Percentiles rank a stretch among this genome's conserved stretches.
Conservation (phyloP, 2,113 vertebrate genomes). For the Oncorhynchus tshawytscha region DNA sequence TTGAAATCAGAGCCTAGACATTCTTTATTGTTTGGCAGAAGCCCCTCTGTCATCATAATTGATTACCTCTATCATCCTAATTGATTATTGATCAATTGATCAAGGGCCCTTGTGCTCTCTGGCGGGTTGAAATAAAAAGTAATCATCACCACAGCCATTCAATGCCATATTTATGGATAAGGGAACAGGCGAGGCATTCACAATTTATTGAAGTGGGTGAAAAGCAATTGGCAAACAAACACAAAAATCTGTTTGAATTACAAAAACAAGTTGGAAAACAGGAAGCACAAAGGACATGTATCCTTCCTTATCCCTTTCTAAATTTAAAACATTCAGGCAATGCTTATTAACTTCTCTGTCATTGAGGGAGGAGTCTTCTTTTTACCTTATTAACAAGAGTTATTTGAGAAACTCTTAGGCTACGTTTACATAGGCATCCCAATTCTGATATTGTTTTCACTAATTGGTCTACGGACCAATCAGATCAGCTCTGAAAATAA, state of each 20-base stretch:
- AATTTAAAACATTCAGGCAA: too few relatives aligned
- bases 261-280: neutral
- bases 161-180: neutral
- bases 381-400: too few relatives aligned
- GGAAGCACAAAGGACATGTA: too few relatives aligned
- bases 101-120: neutral
- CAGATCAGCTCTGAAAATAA: too few relatives aligned
- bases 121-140: neutral
- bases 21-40: neutral
- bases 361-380: too few relatives aligned
- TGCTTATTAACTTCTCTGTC: too few relatives aligned
- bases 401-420: too few relatives aligned
- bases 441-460: too few relatives aligned
- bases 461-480: too few relatives aligned
- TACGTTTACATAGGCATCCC: too few relatives aligned
- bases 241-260: neutral
- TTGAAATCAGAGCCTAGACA: neutral
- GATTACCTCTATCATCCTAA: neutral
- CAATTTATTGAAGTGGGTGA: neutral
- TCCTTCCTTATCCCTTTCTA: too few relatives aligned
- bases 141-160: neutral
- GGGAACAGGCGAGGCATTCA: neutral
- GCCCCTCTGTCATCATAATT: neutral
- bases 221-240: neutral
- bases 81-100: neutral